These are phyloP conservation scores for Drosophila lacteicornis DNA, from an alignment of 1,140 invertebrate genomes.

Conservation along the genomic window DNA sequence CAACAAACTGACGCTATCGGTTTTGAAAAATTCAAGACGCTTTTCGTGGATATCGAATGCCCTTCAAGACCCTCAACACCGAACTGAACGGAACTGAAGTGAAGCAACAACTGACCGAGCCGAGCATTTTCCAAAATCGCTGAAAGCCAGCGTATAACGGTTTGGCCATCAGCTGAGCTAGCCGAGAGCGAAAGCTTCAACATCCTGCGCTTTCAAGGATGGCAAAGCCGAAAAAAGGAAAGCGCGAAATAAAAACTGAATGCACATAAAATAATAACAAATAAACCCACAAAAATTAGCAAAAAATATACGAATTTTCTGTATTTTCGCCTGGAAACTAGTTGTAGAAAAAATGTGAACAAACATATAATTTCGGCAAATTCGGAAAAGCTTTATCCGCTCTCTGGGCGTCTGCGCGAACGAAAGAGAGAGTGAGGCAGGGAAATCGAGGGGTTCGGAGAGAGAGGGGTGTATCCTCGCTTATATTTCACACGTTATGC, in stretches of 20 bases:
- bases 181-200: conserved; percentile 13
- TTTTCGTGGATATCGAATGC: conserved; percentile 21
- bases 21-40: conserved; percentile 1
- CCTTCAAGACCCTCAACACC: conserved; percentile 22
- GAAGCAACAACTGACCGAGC: conserved; percentile 76
- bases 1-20: background rate
- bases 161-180: conserved; percentile 18
- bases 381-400: conserved; percentile 31
- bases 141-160: conserved; percentile 51
- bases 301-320: background rate
- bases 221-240: background rate
- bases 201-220: conserved; percentile 47
- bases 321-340: conserved; percentile 11
- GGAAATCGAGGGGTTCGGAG: background rate
- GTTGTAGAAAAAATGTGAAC: background rate
- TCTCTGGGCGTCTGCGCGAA: conserved; percentile 33
- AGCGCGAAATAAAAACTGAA: conserved; percentile 2
- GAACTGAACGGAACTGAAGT: conserved; percentile 71
- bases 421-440: background rate
- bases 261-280: background rate
- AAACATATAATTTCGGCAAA: conserved; percentile 26
- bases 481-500: conserved; percentile 71
- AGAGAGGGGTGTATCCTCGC: conserved; percentile 18
- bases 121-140: conserved; percentile 51
- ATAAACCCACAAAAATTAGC: background rate